Evolutionary conservation across 1,140 invertebrate species (phyloP).

Genomic region (Meloidogyne hapla): DNA sequence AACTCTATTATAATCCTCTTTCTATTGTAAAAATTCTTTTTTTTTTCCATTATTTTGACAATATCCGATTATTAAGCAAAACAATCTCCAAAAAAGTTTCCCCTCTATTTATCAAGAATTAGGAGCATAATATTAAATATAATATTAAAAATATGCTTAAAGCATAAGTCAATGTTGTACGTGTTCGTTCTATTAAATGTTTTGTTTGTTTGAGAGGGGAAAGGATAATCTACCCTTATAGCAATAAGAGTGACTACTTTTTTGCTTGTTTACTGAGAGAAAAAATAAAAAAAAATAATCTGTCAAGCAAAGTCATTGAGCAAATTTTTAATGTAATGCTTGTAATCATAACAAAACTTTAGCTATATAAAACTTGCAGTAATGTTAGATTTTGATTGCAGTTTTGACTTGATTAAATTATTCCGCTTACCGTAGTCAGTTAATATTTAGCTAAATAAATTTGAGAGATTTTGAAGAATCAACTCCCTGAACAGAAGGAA

Average conservation of each 20-base stretch:
- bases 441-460: too few relatives aligned
- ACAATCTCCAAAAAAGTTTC: background rate
- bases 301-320: background rate
- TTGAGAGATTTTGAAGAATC: too few relatives aligned
- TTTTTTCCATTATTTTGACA: too few relatives aligned
- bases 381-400: too few relatives aligned
- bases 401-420: too few relatives aligned
- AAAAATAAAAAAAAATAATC: background rate
- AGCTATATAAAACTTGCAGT: too few relatives aligned
- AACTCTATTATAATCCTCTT: too few relatives aligned
- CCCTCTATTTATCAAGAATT: background rate
- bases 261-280: background rate
- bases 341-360: too few relatives aligned
- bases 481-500: too few relatives aligned
- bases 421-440: too few relatives aligned
- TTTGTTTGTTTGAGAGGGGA: background rate
- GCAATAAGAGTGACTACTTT: background rate
- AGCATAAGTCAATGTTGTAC: background rate
- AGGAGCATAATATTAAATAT: background rate
- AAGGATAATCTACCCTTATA: background rate
- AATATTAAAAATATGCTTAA: background rate
- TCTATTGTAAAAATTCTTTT: too few relatives aligned
- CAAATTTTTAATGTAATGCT: background rate
- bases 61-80: background rate
- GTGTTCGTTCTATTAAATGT: background rate